A percentile compares a stretch with the other conserved stretches of the same genome.
Evolutionary conservation across 2,113 vertebrate species (phyloP).

Genomic region (Puffinus mauretanicus): DNA sequence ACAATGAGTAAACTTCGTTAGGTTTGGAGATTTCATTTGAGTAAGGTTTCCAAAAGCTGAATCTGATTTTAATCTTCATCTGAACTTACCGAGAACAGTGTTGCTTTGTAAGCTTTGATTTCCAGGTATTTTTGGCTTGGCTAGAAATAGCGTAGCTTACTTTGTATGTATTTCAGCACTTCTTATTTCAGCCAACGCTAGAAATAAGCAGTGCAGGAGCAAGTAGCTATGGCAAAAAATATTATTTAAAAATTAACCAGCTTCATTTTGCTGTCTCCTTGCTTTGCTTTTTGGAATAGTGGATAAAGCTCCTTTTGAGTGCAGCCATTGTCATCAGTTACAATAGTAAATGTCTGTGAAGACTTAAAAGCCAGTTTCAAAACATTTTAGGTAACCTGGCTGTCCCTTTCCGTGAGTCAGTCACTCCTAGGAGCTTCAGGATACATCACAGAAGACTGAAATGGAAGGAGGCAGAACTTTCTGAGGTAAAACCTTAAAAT

Average conservation of each 20-base stretch:
- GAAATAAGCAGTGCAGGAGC: background rate
- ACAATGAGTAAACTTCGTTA: background rate
- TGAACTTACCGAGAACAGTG: background rate
- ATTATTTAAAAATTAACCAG: background rate
- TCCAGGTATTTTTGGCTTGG: background rate
- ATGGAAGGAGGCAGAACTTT: background rate
- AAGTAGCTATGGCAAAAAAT: background rate
- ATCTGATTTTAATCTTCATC: background rate
- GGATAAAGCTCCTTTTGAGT: background rate
- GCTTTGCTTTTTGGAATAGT: background rate
- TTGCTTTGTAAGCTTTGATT: background rate
- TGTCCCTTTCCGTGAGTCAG: background rate
- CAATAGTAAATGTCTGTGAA: background rate
- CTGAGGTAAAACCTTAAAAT: background rate
- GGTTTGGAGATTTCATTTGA: background rate
- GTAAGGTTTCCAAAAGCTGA: background rate
- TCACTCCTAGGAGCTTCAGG: background rate
- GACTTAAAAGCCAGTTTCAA: background rate
- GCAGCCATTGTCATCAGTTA: background rate
- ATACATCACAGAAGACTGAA: background rate
- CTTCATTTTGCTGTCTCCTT: background rate
- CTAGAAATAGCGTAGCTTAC: background rate
- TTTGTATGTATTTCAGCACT: background rate
- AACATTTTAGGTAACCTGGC: background rate
- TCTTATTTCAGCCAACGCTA: background rate